Conservation (phyloP, 2,888 invertebrate genomes). For the Heterodera filipjevi region DNA sequence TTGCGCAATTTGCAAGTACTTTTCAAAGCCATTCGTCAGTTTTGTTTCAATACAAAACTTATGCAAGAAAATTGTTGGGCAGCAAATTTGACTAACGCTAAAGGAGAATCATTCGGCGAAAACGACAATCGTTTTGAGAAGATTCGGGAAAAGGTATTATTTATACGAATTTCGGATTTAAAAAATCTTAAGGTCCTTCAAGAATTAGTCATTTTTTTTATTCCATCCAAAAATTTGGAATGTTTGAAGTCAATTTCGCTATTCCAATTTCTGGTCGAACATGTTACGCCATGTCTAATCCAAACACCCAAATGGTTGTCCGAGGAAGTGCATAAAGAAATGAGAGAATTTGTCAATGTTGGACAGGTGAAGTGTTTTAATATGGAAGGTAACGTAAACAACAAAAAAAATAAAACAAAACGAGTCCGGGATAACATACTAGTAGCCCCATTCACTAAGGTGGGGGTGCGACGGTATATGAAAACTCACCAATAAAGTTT, state of each 20-base stretch:
- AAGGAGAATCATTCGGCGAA: neutral
- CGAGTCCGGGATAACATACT: no score
- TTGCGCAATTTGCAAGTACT: neutral
- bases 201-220: neutral
- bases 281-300: neutral
- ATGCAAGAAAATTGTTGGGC: neutral
- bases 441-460: no score
- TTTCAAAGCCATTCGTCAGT: neutral
- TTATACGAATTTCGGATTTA: neutral
- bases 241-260: neutral
- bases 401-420: no score
- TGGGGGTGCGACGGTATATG: no score
- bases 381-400: no score
- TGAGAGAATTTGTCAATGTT: neutral
- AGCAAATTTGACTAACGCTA: neutral
- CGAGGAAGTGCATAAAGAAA: slow-evolving; percentile 20
- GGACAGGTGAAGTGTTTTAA: neutral
- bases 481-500: no score
- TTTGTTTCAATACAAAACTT: neutral
- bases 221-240: neutral
- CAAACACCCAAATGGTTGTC: slow-evolving; percentile 8
- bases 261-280: neutral
- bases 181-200: slow-evolving; percentile 9
- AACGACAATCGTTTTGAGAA: neutral
- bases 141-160: neutral